phyloP scores from a whole-genome alignment of 2,888 invertebrate species.

The Meiosimyza platycephala region DNA sequence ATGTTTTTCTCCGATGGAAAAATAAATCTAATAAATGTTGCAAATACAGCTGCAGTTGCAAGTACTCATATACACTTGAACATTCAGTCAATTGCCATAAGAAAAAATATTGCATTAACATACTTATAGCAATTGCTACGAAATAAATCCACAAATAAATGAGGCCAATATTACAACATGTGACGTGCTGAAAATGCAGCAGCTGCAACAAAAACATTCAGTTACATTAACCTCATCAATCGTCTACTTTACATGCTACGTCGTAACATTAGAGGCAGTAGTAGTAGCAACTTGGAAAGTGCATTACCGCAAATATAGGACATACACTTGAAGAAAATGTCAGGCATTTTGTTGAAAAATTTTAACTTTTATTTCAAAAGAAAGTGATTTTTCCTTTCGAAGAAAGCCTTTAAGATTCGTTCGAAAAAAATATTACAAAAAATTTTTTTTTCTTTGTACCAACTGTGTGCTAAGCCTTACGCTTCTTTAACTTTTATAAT shows the following conservation, averaged over 20 bases:
- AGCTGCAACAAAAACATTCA: neutral
- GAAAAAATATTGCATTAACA: constrained; percentile 16
- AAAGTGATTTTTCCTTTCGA: no score
- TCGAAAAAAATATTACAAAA: no score
- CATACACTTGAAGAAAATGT: neutral
- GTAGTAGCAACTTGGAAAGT: neutral
- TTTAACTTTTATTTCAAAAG: no score
- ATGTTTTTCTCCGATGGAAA: no score
- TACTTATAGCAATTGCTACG: constrained; percentile 23
- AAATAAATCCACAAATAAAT: constrained; percentile 2
- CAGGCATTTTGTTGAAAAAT: no score
- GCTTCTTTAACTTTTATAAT: neutral
- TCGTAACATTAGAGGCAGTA: constrained; percentile 3
- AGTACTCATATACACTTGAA: neutral
- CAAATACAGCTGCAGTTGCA: no score
- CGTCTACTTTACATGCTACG: constrained; percentile 46
- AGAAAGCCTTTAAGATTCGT: no score
- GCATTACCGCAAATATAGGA: constrained; percentile 22
- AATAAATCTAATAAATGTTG: no score
- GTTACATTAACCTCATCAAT: constrained; percentile 54
- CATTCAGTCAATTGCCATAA: neutral
- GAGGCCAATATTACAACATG: constrained; percentile 12
- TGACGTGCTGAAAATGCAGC: neutral
- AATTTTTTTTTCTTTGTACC: no score
- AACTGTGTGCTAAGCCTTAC: no score